A percentile compares a stretch with the other conserved stretches of the same genome.
Conservation (phyloP, 2,888 invertebrate genomes). For the Orthosia cruda region DNA sequence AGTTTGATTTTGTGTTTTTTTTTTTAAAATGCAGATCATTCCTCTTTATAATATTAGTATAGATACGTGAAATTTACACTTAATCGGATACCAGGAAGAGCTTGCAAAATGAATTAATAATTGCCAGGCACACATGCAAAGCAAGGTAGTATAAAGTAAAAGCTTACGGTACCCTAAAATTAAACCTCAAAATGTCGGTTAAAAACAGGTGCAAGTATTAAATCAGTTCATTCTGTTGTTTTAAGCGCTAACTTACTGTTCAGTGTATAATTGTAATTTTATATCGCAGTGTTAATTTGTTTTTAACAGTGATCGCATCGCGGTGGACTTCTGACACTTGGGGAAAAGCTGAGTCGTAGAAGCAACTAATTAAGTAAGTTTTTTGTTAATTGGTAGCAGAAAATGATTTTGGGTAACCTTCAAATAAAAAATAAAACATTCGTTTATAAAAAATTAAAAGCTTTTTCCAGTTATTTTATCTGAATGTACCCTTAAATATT, state of each 20-base stretch:
- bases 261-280: constrained; percentile 3
- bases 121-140: too few species aligned
- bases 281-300: constrained; percentile 5
- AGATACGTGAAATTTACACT: too few species aligned
- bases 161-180: constrained; percentile 8
- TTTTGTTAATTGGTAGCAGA: neutral
- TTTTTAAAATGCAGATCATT: too few species aligned
- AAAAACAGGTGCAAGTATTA: neutral
- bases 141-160: too few species aligned
- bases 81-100: too few species aligned
- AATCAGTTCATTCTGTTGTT: neutral
- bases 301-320: constrained; percentile 7
- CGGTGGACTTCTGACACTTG: neutral
- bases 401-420: neutral
- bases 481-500: too few species aligned
- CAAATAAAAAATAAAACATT: neutral
- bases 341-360: neutral
- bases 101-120: too few species aligned
- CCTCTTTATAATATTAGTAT: too few species aligned
- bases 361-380: neutral
- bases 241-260: neutral
- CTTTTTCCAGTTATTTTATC: too few species aligned
- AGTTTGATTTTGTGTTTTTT: too few species aligned
- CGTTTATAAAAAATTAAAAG: too few species aligned
- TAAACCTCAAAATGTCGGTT: neutral